Evolutionary conservation across 2,888 invertebrate genomes (phyloP), one percentile per base, ranked within the genome.

Genomic region (Hypena proboscidalis): DNA sequence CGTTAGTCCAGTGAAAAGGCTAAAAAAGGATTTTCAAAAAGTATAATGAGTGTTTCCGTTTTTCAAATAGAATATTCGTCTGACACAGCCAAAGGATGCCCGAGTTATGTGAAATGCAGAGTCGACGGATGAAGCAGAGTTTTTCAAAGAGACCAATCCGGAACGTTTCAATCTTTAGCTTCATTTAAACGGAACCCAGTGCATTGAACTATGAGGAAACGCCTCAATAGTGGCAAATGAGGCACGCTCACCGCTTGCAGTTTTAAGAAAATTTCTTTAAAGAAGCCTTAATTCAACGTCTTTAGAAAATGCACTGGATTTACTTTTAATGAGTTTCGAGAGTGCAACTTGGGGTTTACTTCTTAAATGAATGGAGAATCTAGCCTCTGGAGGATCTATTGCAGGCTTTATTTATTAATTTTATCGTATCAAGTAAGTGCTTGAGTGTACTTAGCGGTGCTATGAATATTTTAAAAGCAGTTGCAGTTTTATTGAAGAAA

Each of bases 271-370:
- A 83, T 83, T 82, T 82, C 83, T 83, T 80, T 78, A 83, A 78
- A 79, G 81, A 80, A 83, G 77, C 78, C 74, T 84, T 85, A 85
- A 88, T 85, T 86, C 86, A 83, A 63, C 84, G 85, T 86, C 90
- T 88, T 85, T 85, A 80, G 85, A 88, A 88, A 88, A 84, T 85
- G 85, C 88, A 79, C 67, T 75, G 82, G 87, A 88, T 90, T 88
- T 87, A 85, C 85, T 89, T 90, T 90, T 90, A 90, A 90, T 90
- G 89, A 90, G 87, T 89, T 89, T 83, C 76, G 77, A 81, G 80
- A 79, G 81, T 79, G 77, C 82, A 82, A 85, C 78, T 86, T 80
- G 80, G 74, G 84, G 79, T 82, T 87, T 86, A 83, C 84, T 85
- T 83, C 82, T 77, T 80, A 76, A 83, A 85, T 83, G 77, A 86